Evolutionary conservation across 2,888 invertebrate genomes (phyloP), one percentile per base, ranked within the genome.

Genomic region (Phengaris arion): DNA sequence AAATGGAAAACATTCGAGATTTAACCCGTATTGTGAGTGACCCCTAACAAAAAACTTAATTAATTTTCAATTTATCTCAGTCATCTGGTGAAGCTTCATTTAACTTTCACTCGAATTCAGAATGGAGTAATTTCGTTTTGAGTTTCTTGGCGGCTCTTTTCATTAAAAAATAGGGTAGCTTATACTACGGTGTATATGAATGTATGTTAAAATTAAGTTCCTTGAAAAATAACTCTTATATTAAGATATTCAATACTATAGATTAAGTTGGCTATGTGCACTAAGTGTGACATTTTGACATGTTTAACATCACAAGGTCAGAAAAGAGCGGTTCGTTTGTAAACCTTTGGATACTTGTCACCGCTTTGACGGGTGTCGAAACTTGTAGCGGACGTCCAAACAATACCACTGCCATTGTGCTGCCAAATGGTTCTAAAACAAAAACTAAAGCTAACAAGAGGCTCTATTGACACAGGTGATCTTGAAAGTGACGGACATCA

Each of bases 291-390:
- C 75, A 69, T 51, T 74, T 68, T 74, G 74, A 46, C 74, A 55
- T 57, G 69, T 75, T 74, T 76, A 75, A 74, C 80, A 78, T 78
- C 74, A 81, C 86, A 87, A 88, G 86, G 86, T 86, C 83, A 80
- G 79, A 83, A 85, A 79, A 86, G 80, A 85, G 77, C 81, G 79
- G 75, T 81, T 68, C 72, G 79, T 76, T 69, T 82, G 86, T 86
- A 86, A 84, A 81, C 79, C 82, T 85, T 87, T 88, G 87, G 82
- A 85, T 85, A 85, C 85, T 81, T 90, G 89, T 91, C 89, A 86
- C 85, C 85, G 80, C 79, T 81, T 85, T 92, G 92, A 91, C 90
- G 87, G 83, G 87, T 91, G 90, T 89, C 86, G 90, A 89, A 91
- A 92, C 87, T 86, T 88, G 87, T 87, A 85, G 83, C 84, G 82